Evolutionary conservation across 2,113 vertebrate genomes (phyloP).

Genomic region (Xiphophorus hellerii): DNA sequence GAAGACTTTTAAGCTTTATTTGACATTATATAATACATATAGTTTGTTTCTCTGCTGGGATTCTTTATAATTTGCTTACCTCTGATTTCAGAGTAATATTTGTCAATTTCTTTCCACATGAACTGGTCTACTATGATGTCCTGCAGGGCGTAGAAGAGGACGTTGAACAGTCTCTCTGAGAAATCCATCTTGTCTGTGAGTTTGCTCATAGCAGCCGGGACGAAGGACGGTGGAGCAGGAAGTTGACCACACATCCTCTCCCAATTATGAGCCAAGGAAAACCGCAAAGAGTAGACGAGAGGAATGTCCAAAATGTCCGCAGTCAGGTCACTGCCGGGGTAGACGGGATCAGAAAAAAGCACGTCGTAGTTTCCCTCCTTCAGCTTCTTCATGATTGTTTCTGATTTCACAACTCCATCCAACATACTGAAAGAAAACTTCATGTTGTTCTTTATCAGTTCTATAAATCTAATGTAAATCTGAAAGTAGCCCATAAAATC

Average conservation of each 20-base stretch:
- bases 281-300: slow-evolving; percentile 70
- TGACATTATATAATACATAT: neutral
- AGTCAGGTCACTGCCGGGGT: slow-evolving; percentile 69
- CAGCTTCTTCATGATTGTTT: slow-evolving; percentile 68
- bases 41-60: neutral
- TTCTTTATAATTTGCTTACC: slow-evolving; percentile 54
- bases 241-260: slow-evolving; percentile 76
- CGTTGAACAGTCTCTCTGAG: slow-evolving; percentile 71
- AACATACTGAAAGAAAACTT: slow-evolving; percentile 25
- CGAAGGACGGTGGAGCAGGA: slow-evolving; percentile 76
- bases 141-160: slow-evolving; percentile 64
- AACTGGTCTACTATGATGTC: slow-evolving; percentile 25
- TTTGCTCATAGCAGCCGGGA: slow-evolving; percentile 72
- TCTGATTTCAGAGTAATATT: slow-evolving; percentile 77
- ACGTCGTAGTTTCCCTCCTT: slow-evolving; percentile 69
- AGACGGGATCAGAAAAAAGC: slow-evolving; percentile 71
- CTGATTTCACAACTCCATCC: slow-evolving; percentile 70
- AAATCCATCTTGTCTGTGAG: slow-evolving; percentile 79
- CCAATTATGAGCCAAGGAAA: slow-evolving; percentile 49
- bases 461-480: slow-evolving; percentile 38
- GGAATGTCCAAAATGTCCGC: slow-evolving; percentile 73
- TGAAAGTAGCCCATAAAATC: slow-evolving; percentile 54
- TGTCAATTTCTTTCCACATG: slow-evolving; percentile 44
- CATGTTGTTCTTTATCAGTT: slow-evolving; percentile 7
- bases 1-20: neutral